These are phyloP conservation scores for Coregonus suidteri DNA, from an alignment of 2,797 vertebrate genomes.

Conservation along the genomic window DNA sequence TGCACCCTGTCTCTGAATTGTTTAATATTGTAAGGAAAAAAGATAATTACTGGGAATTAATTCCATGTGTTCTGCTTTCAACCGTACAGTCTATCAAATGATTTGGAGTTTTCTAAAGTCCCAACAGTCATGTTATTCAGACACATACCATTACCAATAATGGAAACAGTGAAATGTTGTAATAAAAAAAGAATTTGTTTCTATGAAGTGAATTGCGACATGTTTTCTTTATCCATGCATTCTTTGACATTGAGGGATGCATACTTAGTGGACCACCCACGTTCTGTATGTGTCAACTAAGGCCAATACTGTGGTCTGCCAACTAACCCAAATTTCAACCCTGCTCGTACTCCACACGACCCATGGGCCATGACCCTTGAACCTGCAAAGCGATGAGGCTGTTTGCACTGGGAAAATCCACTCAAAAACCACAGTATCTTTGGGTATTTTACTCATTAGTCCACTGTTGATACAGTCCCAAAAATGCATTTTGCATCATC, in stretches of 20 bases:
- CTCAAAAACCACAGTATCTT: no score
- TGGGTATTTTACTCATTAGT: no score
- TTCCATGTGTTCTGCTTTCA: slow-evolving; percentile 66
- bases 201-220: slow-evolving; percentile 50
- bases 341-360: neutral
- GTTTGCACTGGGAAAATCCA: slow-evolving; percentile 10
- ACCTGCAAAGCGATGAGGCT: slow-evolving; percentile 27
- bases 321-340: slow-evolving; percentile 22
- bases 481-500: no score
- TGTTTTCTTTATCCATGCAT: slow-evolving; percentile 33
- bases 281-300: neutral
- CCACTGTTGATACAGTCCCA: no score
- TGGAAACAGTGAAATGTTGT: slow-evolving; percentile 79
- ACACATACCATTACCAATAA: slow-evolving; percentile 77
- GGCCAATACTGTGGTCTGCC: neutral
- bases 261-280: neutral
- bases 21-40: slow-evolving; percentile 44
- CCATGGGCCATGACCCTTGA: slow-evolving; percentile 15
- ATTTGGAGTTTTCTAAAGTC: slow-evolving; percentile 67
- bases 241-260: neutral
- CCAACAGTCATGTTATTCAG: slow-evolving; percentile 72
- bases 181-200: slow-evolving; percentile 82
- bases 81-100: slow-evolving; percentile 62
- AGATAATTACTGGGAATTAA: slow-evolving; percentile 49
- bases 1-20: slow-evolving; percentile 60